Conservation (phyloP, 2,797 vertebrate species). For the Philypnodon macrostomus region DNA sequence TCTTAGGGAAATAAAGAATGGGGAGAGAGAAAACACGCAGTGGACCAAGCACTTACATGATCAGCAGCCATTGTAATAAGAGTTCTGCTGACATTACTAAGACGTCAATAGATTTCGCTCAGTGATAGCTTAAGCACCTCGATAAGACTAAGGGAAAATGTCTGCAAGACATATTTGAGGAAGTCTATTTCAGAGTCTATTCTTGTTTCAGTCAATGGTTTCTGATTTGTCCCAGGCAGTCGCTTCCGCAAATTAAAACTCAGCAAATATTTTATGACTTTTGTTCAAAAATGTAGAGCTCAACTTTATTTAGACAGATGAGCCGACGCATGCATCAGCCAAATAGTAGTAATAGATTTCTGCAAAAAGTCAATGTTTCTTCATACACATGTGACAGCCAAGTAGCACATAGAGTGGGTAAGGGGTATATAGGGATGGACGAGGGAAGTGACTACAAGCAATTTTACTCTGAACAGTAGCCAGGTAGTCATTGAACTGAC, state of each 20-base stretch:
- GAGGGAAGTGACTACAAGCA: too few species aligned
- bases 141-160: constrained; percentile 30
- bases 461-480: too few species aligned
- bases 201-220: constrained; percentile 2
- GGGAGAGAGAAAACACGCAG: constrained; percentile 15
- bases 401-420: too few species aligned
- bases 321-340: neutral
- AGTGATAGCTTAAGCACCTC: constrained; percentile 28
- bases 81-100: constrained; percentile 46
- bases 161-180: constrained; percentile 33
- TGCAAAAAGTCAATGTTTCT: too few species aligned
- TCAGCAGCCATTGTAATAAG: constrained; percentile 32
- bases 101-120: constrained; percentile 44
- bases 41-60: constrained; percentile 23
- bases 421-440: too few species aligned
- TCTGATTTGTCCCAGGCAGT: constrained; percentile 4
- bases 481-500: too few species aligned
- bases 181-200: neutral
- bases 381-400: too few species aligned
- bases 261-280: neutral
- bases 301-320: neutral
- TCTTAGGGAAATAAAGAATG: constrained; percentile 19
- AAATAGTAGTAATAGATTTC: too few species aligned
- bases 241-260: neutral
- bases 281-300: neutral